Evolutionary conservation across 2,797 vertebrate genomes (phyloP), one percentile per base, ranked within the genome.

Genomic region (Aselliscus stoliczkanus): DNA sequence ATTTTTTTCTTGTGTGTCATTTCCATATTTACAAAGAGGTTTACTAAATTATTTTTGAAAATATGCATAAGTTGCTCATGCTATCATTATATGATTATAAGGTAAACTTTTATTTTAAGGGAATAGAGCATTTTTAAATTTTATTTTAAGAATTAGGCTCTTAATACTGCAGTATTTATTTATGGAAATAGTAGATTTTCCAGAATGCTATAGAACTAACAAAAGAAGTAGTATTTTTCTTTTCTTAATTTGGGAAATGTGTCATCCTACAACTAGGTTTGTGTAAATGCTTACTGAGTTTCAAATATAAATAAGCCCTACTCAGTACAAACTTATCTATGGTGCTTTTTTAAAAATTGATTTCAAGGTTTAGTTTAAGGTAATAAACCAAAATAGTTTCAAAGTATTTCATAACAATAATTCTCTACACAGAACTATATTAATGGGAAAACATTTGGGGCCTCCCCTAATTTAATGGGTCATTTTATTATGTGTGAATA

Each of bases 401-500:
- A 58, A 90, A 93, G 25, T 83, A 47, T 31, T 34, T 93, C 39
- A 83, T 42, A 69, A 29, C 12, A 73, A 58, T 3, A 8, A n/a
- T 65, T 95, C 9, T 42, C 4, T 52, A 20, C 27, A 39, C 11
- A 56, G 27, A 58, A 62, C 13, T 76, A 4, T 54, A 79, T 37
- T 92, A 92, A 80, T 62, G 20, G 29, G 47, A 84, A 89, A 72
- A 29, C 9, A 77, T 89, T 34, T 83, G 15, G 50, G 50, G 4
- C 10, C 44, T 88, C 21, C 5, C 27, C 25, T 83, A 75, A 92
- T 93, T 96, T 97, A 97, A 97, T 80, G 65, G 21, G 72, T 44
- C 50, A 96, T 97, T 96, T 92, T 88, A 97, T 98, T 97, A 92
- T 72, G 37, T 73, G 97, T 97, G 92, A 93, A 95, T 96, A 92